These are phyloP conservation scores for Blennius ocellaris DNA, from an alignment of 2,113 vertebrate genomes.

Conservation along the genomic window DNA sequence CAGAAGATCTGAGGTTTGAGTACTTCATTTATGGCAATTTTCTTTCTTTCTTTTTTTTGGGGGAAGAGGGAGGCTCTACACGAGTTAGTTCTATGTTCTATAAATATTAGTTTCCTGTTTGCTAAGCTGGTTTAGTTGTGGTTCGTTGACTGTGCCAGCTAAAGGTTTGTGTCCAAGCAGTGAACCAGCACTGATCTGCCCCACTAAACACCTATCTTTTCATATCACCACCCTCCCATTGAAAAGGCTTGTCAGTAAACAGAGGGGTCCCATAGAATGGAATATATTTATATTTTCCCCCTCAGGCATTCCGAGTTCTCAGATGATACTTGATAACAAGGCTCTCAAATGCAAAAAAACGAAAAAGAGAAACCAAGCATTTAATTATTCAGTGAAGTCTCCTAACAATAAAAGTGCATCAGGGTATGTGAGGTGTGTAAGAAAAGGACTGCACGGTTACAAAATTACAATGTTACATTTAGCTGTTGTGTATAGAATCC, in stretches of 20 bases:
- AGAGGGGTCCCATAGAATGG: background rate
- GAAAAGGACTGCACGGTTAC: too few relatives aligned
- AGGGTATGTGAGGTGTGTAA: too few relatives aligned
- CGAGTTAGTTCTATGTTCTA: background rate
- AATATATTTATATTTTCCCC: background rate
- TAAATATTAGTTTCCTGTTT: constrained; percentile 16
- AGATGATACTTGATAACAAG: background rate
- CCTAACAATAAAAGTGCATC: too few relatives aligned
- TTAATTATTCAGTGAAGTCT: too few relatives aligned
- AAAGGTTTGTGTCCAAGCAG: constrained; percentile 25
- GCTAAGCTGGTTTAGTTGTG: constrained; percentile 37
- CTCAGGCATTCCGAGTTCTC: background rate
- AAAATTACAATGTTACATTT: too few relatives aligned
- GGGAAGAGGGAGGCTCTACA: too few relatives aligned
- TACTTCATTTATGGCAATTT: too few relatives aligned
- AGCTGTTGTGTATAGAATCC: too few relatives aligned
- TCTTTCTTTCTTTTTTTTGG: too few relatives aligned
- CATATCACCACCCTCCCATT: constrained; percentile 2
- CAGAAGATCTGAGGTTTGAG: too few relatives aligned
- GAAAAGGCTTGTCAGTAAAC: constrained; percentile 6
- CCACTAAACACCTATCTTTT: constrained; percentile 14
- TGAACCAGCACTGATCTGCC: constrained; percentile 36
- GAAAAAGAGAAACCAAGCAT: too few relatives aligned
- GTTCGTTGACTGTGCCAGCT: constrained; percentile 24
- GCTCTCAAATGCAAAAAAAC: too few relatives aligned